Percentiles rank a stretch among this genome's conserved stretches.
Conservation (phyloP, 2,113 vertebrate species). For the Speoplatyrhinus poulsoni region DNA sequence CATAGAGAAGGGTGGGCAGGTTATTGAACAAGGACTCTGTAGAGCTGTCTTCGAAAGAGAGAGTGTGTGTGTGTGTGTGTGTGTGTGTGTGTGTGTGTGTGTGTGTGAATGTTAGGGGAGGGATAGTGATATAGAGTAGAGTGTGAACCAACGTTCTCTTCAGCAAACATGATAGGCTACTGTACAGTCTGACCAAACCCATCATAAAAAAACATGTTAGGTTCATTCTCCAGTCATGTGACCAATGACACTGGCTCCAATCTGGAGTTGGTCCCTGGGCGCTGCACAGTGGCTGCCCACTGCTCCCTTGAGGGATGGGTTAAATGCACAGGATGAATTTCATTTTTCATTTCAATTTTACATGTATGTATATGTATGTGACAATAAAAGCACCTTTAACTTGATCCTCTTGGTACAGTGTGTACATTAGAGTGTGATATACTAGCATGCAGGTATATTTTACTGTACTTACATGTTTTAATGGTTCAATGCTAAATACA, state of each 20-base stretch:
- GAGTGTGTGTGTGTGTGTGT: not conserved
- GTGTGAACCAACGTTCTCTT: not conserved
- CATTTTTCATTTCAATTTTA: too few relatives aligned
- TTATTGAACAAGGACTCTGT: not conserved
- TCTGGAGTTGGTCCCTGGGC: too few relatives aligned
- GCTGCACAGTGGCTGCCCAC: too few relatives aligned
- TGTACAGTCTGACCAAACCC: too few relatives aligned
- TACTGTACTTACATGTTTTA: not conserved
- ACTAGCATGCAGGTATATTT: conserved; percentile 21
- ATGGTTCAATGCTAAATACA: not conserved
- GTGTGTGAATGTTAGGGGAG: not conserved
- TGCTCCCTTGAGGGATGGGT: too few relatives aligned
- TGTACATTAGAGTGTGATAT: conserved; percentile 14
- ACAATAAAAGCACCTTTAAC: too few relatives aligned
- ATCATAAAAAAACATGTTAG: not conserved
- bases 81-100: not conserved
- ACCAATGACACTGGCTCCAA: too few relatives aligned
- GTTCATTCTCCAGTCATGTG: not conserved
- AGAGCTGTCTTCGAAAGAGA: not conserved
- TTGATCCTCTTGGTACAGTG: conserved; percentile 5
- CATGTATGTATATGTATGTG: too few relatives aligned
- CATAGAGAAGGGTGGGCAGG: conserved; percentile 19
- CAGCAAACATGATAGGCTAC: not conserved
- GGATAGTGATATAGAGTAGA: not conserved
- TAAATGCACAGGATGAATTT: too few relatives aligned